phyloP scores from a whole-genome alignment of 2,797 vertebrate species.

The Dryobates pubescens region DNA sequence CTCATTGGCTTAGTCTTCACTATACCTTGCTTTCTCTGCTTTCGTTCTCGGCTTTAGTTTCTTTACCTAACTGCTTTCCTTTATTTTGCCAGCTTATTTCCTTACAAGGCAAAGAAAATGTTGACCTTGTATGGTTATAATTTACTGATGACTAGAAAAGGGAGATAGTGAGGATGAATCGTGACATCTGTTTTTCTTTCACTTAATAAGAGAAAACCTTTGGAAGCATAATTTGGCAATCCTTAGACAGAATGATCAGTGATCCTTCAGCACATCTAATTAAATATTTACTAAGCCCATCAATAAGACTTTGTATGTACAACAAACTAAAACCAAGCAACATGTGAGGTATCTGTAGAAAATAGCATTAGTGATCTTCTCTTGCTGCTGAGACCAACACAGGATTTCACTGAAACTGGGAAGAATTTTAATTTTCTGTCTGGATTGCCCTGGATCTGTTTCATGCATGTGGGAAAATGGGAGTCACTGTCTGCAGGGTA shows the following conservation, averaged over 20 bases:
- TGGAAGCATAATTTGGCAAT: slow-evolving; percentile 3
- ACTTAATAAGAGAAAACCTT: slow-evolving; percentile 32
- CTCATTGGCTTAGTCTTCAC: not conserved
- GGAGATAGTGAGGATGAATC: slow-evolving; percentile 32
- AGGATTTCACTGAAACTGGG: not conserved
- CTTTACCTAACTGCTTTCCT: not conserved
- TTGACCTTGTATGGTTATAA: not conserved
- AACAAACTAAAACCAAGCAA: slow-evolving; percentile 20
- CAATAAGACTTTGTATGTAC: slow-evolving; percentile 9
- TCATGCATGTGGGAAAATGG: not conserved
- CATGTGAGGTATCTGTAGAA: not conserved
- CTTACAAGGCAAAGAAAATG: not conserved
- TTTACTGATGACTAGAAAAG: slow-evolving; percentile 27
- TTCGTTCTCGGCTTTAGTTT: not conserved
- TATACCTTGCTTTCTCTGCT: not conserved
- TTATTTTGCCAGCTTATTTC: slow-evolving; percentile 10
- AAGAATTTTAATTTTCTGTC: not conserved
- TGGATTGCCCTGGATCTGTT: not conserved
- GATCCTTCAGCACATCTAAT: slow-evolving; percentile 8
- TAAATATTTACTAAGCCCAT: slow-evolving; percentile 24
- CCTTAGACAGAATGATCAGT: slow-evolving; percentile 28
- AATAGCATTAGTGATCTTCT: not conserved
- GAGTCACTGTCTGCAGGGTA: slow-evolving; percentile 26
- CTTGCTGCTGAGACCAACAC: not conserved
- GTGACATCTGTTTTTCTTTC: slow-evolving; percentile 16